Evolutionary conservation across 2,888 invertebrate genomes (phyloP).

Genomic region (Drosophila borealis): DNA sequence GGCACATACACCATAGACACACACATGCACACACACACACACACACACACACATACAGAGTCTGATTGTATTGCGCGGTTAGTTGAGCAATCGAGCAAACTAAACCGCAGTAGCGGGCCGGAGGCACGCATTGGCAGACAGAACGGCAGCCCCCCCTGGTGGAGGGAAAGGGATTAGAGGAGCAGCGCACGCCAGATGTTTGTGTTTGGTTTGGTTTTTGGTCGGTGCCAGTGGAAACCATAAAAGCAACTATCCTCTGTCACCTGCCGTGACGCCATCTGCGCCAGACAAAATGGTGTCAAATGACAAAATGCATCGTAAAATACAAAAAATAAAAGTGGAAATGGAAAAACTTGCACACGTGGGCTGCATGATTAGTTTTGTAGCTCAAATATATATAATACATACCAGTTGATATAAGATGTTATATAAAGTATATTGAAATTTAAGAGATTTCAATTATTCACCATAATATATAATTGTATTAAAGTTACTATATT

Average conservation of each 20-base stretch:
- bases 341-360: constrained; percentile 44
- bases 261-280: constrained; percentile 40
- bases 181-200: constrained; percentile 40
- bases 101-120: constrained; percentile 53
- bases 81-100: constrained; percentile 75
- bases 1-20: constrained; percentile 14
- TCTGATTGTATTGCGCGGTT: constrained; percentile 55
- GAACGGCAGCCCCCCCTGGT: constrained; percentile 17
- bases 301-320: constrained; percentile 75
- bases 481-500: no score
- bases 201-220: constrained; percentile 48
- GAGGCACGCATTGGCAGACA: constrained; percentile 65
- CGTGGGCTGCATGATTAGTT: constrained; percentile 48
- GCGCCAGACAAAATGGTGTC: constrained; percentile 74
- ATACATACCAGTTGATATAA: no score
- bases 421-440: not conserved
- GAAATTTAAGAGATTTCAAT: not conserved
- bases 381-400: not conserved
- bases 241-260: constrained; percentile 59
- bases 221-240: constrained; percentile 62
- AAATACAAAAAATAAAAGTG: constrained; percentile 39
- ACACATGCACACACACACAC: constrained; percentile 4
- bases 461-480: no score
- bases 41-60: not conserved
- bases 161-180: constrained; percentile 1